These are phyloP conservation scores for Allobates femoralis DNA, from an alignment of 2,797 vertebrate species.

Conservation along the genomic window DNA sequence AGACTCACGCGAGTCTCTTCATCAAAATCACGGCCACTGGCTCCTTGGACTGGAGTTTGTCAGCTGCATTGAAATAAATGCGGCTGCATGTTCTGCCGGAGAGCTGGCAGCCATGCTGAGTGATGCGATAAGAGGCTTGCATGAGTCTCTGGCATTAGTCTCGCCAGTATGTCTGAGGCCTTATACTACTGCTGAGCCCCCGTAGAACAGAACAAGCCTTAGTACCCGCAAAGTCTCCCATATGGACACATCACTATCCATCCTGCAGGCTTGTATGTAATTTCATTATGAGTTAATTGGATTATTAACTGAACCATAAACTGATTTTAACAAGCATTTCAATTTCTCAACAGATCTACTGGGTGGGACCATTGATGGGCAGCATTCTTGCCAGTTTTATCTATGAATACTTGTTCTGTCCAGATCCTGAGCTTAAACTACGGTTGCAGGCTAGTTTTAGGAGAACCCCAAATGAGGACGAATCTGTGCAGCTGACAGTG, in stretches of 20 bases:
- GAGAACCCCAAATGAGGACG: conserved; percentile 27
- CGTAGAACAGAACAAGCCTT: not conserved
- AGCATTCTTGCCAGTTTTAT: conserved; percentile 55
- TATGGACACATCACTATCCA: not conserved
- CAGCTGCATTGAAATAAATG: too few relatives aligned
- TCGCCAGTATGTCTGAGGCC: too few relatives aligned
- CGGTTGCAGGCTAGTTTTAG: conserved; percentile 16
- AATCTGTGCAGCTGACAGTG: conserved; percentile 50
- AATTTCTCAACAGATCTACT: conserved; percentile 60
- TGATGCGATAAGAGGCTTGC: too few relatives aligned
- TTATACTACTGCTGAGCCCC: not conserved
- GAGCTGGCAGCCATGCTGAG: too few relatives aligned
- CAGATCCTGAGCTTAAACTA: conserved; percentile 54
- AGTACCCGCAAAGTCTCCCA: not conserved
- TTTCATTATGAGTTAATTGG: not conserved
- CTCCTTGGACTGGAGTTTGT: too few relatives aligned
- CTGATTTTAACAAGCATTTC: not conserved
- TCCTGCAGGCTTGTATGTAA: too few relatives aligned
- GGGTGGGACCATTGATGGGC: conserved; percentile 64
- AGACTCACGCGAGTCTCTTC: too few relatives aligned
- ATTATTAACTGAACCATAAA: not conserved
- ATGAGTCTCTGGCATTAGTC: too few relatives aligned
- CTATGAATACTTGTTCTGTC: conserved; percentile 65
- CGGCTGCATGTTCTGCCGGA: too few relatives aligned
- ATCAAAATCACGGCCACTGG: too few relatives aligned